These are phyloP conservation scores for Sprattus sprattus DNA, from an alignment of 2,113 vertebrate species.

Conservation along the genomic window DNA sequence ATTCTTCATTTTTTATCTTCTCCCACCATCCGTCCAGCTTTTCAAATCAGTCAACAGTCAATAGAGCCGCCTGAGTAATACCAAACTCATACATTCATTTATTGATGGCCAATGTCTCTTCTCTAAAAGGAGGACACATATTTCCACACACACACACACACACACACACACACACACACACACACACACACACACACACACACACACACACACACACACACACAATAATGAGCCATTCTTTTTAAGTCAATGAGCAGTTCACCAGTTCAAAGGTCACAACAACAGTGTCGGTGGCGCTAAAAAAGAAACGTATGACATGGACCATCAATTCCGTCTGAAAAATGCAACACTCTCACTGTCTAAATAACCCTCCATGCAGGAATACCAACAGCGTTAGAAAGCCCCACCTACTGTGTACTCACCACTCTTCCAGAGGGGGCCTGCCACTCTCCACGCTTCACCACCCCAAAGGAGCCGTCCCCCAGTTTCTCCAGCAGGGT, in stretches of 20 bases:
- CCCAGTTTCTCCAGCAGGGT: constrained; percentile 90
- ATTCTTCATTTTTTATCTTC: not conserved
- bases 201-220: too few species aligned
- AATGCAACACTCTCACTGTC: not conserved
- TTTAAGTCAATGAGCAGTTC: too few species aligned
- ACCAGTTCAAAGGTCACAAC: too few species aligned
- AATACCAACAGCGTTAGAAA: not conserved
- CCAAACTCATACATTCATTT: not conserved
- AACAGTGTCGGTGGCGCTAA: too few species aligned
- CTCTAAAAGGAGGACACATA: not conserved
- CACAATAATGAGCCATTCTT: too few species aligned
- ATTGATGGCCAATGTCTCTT: not conserved
- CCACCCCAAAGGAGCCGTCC: constrained; percentile 92
- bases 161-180: too few species aligned
- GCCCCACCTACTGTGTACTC: constrained; percentile 52
- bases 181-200: too few species aligned
- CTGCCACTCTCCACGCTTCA: constrained; percentile 92
- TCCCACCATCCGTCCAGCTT: not conserved
- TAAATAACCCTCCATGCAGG: not conserved
- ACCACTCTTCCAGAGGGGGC: constrained; percentile 85
- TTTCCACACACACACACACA: too few species aligned
- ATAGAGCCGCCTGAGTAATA: not conserved
- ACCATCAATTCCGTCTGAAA: not conserved
- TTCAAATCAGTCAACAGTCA: not conserved
- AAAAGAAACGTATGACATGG: not conserved